Conservation (phyloP, 2,888 invertebrate genomes). For the Tryphoninae sp. region DNA sequence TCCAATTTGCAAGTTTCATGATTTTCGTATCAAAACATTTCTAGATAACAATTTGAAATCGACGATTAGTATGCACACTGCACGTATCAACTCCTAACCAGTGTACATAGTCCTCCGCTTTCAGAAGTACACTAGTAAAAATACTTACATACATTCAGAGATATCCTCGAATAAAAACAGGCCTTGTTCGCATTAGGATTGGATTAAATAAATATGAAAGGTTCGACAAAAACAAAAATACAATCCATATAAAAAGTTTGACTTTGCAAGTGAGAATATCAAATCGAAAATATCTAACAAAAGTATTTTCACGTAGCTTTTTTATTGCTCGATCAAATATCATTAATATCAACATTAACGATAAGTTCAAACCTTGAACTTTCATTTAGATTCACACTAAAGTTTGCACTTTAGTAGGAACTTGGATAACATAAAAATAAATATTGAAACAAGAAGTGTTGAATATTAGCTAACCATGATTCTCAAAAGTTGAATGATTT, state of each 20-base stretch:
- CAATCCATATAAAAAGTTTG: background rate
- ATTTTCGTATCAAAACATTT: background rate
- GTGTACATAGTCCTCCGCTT: conserved; percentile 30
- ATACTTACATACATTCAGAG: conserved; percentile 28
- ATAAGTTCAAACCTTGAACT: too few species aligned
- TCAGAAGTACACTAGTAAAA: conserved; percentile 39
- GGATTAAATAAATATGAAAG: conserved; percentile 24
- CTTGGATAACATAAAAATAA: background rate
- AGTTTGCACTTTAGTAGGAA: too few species aligned
- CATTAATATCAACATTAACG: background rate
- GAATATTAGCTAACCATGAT: background rate
- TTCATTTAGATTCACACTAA: too few species aligned
- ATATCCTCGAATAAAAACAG: background rate
- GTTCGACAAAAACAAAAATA: conserved; percentile 1
- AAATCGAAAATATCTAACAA: too few species aligned
- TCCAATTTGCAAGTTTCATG: conserved; percentile 1
- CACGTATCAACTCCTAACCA: conserved; percentile 21
- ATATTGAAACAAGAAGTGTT: background rate
- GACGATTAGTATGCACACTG: conserved; percentile 27
- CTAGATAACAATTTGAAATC: background rate
- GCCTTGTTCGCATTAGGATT: conserved; percentile 8
- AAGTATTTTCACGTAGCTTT: too few species aligned
- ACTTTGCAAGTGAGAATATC: background rate
- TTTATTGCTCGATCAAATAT: background rate
- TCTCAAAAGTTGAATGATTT: background rate